Evolutionary conservation across 2,113 vertebrate species (phyloP).

Genomic region (Ochotona curzoniae): DNA sequence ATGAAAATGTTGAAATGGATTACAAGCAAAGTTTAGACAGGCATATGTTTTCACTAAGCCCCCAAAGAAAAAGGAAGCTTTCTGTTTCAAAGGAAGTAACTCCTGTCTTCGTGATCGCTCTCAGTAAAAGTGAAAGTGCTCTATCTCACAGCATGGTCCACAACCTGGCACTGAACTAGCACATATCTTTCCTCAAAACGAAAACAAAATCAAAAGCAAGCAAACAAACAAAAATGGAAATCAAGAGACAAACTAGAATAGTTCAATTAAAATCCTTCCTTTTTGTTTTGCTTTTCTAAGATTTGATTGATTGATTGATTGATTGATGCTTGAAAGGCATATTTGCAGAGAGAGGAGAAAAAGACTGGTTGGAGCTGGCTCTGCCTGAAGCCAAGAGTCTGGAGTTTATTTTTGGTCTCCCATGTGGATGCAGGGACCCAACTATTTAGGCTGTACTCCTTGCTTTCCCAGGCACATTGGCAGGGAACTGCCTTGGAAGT

Average conservation of each 20-base stretch:
- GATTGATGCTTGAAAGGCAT: too few relatives aligned
- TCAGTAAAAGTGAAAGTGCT: accelerated
- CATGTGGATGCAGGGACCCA: too few relatives aligned
- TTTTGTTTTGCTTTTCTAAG: too few relatives aligned
- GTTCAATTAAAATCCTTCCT: not conserved
- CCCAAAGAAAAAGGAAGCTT: not conserved
- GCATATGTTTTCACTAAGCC: not conserved
- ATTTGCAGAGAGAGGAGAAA: too few relatives aligned
- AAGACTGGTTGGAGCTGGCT: too few relatives aligned
- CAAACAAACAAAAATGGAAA: too few relatives aligned
- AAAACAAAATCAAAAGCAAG: not conserved
- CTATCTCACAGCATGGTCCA: not conserved
- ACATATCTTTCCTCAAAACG: not conserved
- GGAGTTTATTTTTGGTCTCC: too few relatives aligned
- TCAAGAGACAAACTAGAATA: not conserved
- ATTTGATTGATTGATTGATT: too few relatives aligned
- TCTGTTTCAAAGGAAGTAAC: not conserved
- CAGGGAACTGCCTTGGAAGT: too few relatives aligned
- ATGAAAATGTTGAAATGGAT: not conserved
- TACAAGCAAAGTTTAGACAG: not conserved
- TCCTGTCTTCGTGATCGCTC: not conserved
- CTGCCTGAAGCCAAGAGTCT: too few relatives aligned
- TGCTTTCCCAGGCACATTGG: too few relatives aligned
- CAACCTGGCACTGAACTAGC: not conserved
- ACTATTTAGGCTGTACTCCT: too few relatives aligned